These are phyloP conservation scores for Cheumatopsyche charites DNA, from an alignment of 1,140 invertebrate species.

Conservation along the genomic window DNA sequence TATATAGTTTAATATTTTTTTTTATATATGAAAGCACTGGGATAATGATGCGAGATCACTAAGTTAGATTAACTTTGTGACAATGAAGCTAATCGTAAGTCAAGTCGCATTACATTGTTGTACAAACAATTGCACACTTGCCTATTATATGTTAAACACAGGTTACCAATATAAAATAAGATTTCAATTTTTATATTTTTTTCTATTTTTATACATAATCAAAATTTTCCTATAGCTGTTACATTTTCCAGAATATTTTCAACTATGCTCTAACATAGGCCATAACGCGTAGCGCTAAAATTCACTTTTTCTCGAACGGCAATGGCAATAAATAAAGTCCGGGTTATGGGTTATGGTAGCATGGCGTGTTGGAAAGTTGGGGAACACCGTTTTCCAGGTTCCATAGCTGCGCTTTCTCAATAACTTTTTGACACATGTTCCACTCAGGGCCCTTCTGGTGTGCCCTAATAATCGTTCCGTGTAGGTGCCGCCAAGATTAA, in stretches of 20 bases:
- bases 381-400: conserved; percentile 23
- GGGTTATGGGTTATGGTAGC: conserved; percentile 38
- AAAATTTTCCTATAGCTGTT: too few relatives aligned
- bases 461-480: conserved; percentile 44
- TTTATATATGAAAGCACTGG: too few relatives aligned
- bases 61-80: too few relatives aligned
- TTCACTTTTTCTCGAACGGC: conserved; percentile 37
- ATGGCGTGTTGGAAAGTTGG: conserved; percentile 25
- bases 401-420: conserved; percentile 37
- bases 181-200: too few relatives aligned
- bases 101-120: too few relatives aligned
- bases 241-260: background rate
- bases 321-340: conserved; percentile 43
- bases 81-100: too few relatives aligned
- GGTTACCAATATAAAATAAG: too few relatives aligned
- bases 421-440: conserved; percentile 48
- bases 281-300: conserved; percentile 25
- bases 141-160: too few relatives aligned
- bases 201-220: too few relatives aligned
- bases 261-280: background rate
- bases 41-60: too few relatives aligned
- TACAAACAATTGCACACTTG: too few relatives aligned
- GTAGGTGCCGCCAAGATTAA: conserved; percentile 45
- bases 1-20: too few relatives aligned
- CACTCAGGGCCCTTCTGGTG: conserved; percentile 36